phyloP scores from a whole-genome alignment of 2,113 vertebrate species.

The Fulica atra region DNA sequence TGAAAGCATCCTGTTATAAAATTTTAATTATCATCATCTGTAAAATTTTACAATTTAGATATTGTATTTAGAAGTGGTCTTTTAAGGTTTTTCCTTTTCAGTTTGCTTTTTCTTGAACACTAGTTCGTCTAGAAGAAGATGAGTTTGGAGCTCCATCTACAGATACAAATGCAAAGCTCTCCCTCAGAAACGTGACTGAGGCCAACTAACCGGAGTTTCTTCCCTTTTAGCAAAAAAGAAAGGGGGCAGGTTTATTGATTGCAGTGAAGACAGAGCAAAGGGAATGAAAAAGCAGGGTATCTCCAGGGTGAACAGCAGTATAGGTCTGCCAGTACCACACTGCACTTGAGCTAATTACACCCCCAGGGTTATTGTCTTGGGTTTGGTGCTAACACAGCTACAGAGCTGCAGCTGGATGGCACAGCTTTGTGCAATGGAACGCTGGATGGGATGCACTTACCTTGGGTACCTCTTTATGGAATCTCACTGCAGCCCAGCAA shows the following conservation, averaged over 20 bases:
- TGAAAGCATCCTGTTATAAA: constrained; percentile 27
- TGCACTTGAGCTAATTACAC: background rate
- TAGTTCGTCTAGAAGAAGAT: background rate
- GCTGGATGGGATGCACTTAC: too few species aligned
- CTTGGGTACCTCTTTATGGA: background rate
- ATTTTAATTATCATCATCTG: constrained; percentile 28
- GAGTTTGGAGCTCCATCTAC: constrained; percentile 61
- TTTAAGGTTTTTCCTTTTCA: background rate
- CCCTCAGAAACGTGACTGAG: background rate
- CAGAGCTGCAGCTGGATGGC: rapidly evolving
- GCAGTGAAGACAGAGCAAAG: background rate
- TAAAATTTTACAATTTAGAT: constrained; percentile 36
- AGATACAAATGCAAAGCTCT: background rate
- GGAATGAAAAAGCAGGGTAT: background rate
- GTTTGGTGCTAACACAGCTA: background rate
- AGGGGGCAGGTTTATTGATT: background rate
- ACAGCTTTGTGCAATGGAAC: background rate
- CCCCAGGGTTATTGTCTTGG: background rate
- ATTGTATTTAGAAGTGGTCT: constrained; percentile 10
- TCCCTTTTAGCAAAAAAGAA: background rate
- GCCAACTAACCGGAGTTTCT: background rate
- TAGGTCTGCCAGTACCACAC: background rate
- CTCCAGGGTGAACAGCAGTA: background rate
- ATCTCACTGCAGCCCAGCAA: background rate
- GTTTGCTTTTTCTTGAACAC: background rate